Evolutionary conservation across 2,797 vertebrate species (phyloP), one percentile per base, ranked within the genome.

Genomic region (Callimico goeldii): DNA sequence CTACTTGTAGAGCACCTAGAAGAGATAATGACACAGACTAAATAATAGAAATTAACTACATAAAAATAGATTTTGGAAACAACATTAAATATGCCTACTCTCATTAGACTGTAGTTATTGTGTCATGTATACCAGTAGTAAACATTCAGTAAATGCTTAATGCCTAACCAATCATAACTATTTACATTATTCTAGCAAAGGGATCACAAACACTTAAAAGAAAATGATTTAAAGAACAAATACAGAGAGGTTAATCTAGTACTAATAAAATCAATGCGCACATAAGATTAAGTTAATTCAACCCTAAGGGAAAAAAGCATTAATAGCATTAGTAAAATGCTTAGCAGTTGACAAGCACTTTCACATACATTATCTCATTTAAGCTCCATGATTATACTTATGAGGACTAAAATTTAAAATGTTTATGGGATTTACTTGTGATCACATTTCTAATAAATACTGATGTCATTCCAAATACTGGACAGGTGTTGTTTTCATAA

Each of bases 241-340:
- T 81, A 87, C 50, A 67, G 22, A 94, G 36, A 91, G n/a, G 20
- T 87, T 95, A 85, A 84, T 55, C 33, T 83, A 86, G 26, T 89
- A 17, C 52, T 83, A n/a, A 94, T 92, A 91, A 96, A 96, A 96
- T 91, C 57, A 92, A 77, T 28, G 17, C 43, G 93, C 43, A 90
- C 91, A 81, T 89, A 86, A 94, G 52, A 91, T 93, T 94, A 95
- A 92, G 33, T 82, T 77, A 94, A 88, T 88, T 90, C 33, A 55
- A 76, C 15, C 20, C 43, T 36, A 57, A 72, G 58, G 8, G 36
- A 4, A 12, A 48, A 70, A 58, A n/a, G 1, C 30, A 50, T 41
- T 50, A 91, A 87, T 55, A 76, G 33, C n/a, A 80, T 70, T 72
- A 77, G 22, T 13, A 93, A 97, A 95, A 89, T 57, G 36, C 43